Percentiles rank a stretch among this genome's conserved stretches.
Evolutionary conservation across 2,888 invertebrate species (phyloP).

Genomic region (Leptopilina myrica): DNA sequence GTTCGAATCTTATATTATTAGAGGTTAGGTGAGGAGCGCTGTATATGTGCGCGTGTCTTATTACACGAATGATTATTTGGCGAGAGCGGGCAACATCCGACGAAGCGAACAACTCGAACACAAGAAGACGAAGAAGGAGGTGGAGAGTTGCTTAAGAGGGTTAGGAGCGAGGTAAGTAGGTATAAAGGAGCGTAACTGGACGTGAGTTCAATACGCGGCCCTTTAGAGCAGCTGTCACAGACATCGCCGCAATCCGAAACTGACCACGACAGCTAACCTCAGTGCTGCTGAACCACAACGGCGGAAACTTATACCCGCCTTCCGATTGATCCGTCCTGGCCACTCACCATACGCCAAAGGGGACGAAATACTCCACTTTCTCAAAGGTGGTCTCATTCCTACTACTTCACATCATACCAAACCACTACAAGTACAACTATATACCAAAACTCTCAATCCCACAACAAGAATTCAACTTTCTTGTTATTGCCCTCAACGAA

Average conservation of each 20-base stretch:
- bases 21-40: conserved; percentile 48
- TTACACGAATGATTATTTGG: conserved; percentile 66
- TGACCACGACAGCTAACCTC: conserved; percentile 75
- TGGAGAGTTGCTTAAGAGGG: conserved; percentile 38
- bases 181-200: conserved; percentile 75
- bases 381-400: conserved; percentile 46
- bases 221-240: conserved; percentile 74
- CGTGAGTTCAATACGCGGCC: conserved; percentile 75
- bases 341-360: conserved; percentile 74
- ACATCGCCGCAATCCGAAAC: conserved; percentile 76
- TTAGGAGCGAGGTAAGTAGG: conserved; percentile 67
- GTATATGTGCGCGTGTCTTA: conserved; percentile 57
- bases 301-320: conserved; percentile 75
- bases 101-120: conserved; percentile 44
- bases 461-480: background rate
- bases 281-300: conserved; percentile 71
- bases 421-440: conserved; percentile 7
- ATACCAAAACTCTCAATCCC: conserved; percentile 1
- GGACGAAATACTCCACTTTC: conserved; percentile 69
- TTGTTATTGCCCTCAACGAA: too few species aligned
- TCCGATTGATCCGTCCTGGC: conserved; percentile 76
- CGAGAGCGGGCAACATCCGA: conserved; percentile 54
- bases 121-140: conserved; percentile 38
- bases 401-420: conserved; percentile 48
- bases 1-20: conserved; percentile 61